phyloP scores from a whole-genome alignment of 2,888 invertebrate genomes.

The Amphipoea oculea region DNA sequence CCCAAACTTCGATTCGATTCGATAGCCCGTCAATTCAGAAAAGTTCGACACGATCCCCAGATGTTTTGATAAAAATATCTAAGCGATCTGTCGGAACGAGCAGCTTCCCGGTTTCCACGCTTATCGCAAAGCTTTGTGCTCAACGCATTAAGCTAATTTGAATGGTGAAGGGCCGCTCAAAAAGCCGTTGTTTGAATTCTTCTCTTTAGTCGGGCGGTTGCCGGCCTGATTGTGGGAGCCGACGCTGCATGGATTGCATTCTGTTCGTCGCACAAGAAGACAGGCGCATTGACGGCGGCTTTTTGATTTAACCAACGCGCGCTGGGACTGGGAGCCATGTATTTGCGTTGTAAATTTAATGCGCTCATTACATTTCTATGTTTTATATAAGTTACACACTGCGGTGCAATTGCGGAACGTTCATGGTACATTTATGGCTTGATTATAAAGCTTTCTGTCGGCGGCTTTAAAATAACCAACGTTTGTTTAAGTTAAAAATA shows the following conservation, averaged over 20 bases:
- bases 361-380: conserved; percentile 73
- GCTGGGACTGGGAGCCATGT: conserved; percentile 69
- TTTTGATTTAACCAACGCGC: conserved; percentile 79
- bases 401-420: conserved; percentile 66
- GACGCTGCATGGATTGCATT: conserved; percentile 84
- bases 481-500: conserved; percentile 80
- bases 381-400: conserved; percentile 67
- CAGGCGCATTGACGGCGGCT: conserved; percentile 83
- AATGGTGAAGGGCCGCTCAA: conserved; percentile 87
- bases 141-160: conserved; percentile 90
- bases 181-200: conserved; percentile 89
- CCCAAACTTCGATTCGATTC: conserved; percentile 64
- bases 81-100: conserved; percentile 76
- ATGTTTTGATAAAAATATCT: conserved; percentile 80
- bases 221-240: conserved; percentile 85
- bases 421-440: conserved; percentile 64
- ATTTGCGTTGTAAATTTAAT: conserved; percentile 77
- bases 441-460: conserved; percentile 63
- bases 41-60: conserved; percentile 70
- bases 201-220: conserved; percentile 84
- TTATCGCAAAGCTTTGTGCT: conserved; percentile 88
- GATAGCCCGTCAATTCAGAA: conserved; percentile 59
- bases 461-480: conserved; percentile 66
- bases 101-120: conserved; percentile 81
- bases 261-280: conserved; percentile 84